These are phyloP conservation scores for Cherax quadricarinatus DNA, from an alignment of 1,140 invertebrate species.

Conservation along the genomic window DNA sequence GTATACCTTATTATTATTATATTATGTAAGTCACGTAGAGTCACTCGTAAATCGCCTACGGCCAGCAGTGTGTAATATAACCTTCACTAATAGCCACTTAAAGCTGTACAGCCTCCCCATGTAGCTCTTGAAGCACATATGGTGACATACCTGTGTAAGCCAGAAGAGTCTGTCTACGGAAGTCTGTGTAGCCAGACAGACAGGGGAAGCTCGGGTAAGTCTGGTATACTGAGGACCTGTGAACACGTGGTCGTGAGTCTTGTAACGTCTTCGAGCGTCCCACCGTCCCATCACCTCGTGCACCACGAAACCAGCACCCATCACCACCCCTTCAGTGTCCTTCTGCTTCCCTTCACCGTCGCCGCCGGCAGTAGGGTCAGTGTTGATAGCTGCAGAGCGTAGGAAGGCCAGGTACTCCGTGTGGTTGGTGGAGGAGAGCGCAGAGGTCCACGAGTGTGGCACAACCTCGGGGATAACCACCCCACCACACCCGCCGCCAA, in stretches of 20 bases:
- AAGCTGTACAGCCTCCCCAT: no score
- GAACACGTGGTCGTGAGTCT: constrained; percentile 85
- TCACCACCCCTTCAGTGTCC: constrained; percentile 14
- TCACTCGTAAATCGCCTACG: no score
- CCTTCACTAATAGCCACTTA: no score
- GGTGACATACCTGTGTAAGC: constrained; percentile 78
- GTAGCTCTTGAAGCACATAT: neutral
- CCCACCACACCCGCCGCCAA: neutral
- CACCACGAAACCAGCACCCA: constrained; percentile 75
- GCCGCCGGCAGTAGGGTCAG: neutral
- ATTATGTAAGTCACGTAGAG: no score
- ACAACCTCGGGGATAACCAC: neutral
- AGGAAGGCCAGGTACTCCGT: constrained; percentile 69
- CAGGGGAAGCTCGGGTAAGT: constrained; percentile 76
- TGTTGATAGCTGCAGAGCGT: constrained; percentile 46
- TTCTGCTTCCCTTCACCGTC: neutral
- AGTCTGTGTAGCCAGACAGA: constrained; percentile 89
- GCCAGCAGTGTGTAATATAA: no score
- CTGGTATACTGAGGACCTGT: constrained; percentile 78
- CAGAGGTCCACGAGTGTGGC: constrained; percentile 31
- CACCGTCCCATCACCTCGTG: constrained; percentile 84
- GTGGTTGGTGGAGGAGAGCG: constrained; percentile 52
- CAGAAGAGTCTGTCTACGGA: constrained; percentile 88
- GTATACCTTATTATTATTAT: no score
- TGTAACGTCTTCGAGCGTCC: constrained; percentile 84